A percentile compares a stretch with the other conserved stretches of the same genome.
Conservation (phyloP, 2,797 vertebrate species). For the Sebastes trivittatus region DNA sequence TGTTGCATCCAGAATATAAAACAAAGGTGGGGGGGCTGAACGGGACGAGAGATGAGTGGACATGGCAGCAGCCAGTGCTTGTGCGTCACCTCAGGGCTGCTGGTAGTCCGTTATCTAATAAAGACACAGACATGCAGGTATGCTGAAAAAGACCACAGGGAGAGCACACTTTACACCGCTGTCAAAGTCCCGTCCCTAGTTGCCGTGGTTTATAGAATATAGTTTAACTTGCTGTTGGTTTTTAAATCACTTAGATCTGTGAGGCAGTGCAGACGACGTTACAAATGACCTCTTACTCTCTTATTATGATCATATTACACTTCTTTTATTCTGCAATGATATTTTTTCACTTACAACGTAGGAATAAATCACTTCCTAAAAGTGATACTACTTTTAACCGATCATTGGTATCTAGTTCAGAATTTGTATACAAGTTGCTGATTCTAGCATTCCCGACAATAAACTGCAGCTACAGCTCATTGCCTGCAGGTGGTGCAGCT, state of each 20-base stretch:
- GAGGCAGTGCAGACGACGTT: background rate
- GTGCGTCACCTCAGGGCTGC: slow-evolving; percentile 19
- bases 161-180: background rate
- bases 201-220: background rate
- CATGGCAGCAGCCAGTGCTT: background rate
- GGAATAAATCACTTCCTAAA: background rate
- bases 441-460: background rate
- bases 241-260: background rate
- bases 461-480: background rate
- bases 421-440: background rate
- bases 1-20: slow-evolving; percentile 60
- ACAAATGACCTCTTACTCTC: background rate
- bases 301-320: background rate
- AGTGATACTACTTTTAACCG: background rate
- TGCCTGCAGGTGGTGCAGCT: background rate
- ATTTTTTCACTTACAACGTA: too few relatives aligned
- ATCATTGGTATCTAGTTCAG: background rate
- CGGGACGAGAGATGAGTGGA: slow-evolving; percentile 6
- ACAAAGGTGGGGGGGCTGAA: background rate
- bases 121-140: background rate
- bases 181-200: background rate
- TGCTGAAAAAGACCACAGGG: background rate
- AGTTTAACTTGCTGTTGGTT: background rate
- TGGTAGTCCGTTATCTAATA: slow-evolving; percentile 14
- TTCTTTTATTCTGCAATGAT: too few relatives aligned